These are phyloP conservation scores for Ispidina picta DNA, from an alignment of 2,797 vertebrate species.

Conservation along the genomic window DNA sequence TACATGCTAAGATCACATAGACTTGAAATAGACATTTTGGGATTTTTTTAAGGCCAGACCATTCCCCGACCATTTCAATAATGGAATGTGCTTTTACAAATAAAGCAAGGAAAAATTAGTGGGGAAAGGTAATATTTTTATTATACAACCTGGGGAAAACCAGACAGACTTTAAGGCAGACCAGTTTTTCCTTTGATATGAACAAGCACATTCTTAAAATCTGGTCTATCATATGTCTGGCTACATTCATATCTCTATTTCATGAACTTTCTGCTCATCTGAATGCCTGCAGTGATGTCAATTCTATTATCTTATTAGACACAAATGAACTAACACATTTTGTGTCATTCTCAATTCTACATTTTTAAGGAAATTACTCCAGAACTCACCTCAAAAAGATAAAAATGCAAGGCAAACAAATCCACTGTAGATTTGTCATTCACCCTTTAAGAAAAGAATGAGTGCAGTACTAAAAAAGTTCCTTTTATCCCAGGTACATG, in stretches of 20 bases:
- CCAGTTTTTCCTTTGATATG: not conserved
- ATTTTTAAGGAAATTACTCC: not conserved
- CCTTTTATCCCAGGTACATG: not conserved
- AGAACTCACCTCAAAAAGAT: not conserved
- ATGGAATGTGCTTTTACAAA: not conserved
- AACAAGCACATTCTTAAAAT: constrained; percentile 2
- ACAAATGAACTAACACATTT: not conserved
- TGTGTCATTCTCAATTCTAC: not conserved
- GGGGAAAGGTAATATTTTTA: not conserved
- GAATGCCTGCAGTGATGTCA: not conserved
- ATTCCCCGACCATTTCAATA: not conserved
- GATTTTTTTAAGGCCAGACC: not conserved
- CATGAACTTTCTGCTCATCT: not conserved
- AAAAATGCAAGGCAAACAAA: not conserved
- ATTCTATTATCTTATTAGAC: not conserved
- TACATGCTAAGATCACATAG: not conserved
- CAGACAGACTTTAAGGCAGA: not conserved
- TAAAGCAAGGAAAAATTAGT: not conserved
- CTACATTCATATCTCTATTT: not conserved
- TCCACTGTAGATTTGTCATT: not conserved
- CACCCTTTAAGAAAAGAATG: not conserved
- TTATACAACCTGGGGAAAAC: not conserved
- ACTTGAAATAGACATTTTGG: not conserved
- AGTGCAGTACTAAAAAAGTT: not conserved
- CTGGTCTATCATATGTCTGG: not conserved